Evolutionary conservation across 2,888 invertebrate genomes (phyloP).

Genomic region (Aspidiotus destructor): DNA sequence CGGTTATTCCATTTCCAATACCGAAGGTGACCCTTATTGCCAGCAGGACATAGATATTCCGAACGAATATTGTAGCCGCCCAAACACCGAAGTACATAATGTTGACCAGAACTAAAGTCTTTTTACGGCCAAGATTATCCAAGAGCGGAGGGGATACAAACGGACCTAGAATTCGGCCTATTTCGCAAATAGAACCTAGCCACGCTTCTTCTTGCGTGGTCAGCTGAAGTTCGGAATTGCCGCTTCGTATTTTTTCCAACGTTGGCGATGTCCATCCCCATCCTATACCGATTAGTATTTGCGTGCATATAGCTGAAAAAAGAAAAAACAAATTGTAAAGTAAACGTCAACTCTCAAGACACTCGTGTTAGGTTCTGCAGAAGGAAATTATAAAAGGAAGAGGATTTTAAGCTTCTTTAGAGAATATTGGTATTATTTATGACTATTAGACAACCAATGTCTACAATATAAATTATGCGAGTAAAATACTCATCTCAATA

Average conservation of each 20-base stretch:
- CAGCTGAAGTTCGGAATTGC: constrained; percentile 5
- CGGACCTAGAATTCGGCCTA: constrained; percentile 23
- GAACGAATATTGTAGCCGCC: background rate
- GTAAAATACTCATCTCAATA: too few species aligned
- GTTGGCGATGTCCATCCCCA: constrained; percentile 24
- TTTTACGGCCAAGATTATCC: constrained; percentile 16
- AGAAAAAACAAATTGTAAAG: too few species aligned
- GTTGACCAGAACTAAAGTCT: background rate
- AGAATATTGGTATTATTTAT: too few species aligned
- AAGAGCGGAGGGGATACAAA: background rate
- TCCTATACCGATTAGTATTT: constrained; percentile 12
- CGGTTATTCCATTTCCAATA: constrained; percentile 36
- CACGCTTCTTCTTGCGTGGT: constrained; percentile 14
- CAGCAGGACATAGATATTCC: constrained; percentile 31
- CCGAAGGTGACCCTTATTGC: constrained; percentile 36
- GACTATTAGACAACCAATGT: too few species aligned
- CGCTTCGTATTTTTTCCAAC: background rate
- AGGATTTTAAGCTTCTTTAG: too few species aligned
- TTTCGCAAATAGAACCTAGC: constrained; percentile 22
- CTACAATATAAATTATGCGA: too few species aligned
- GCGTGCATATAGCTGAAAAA: constrained; percentile 6
- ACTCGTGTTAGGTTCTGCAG: too few species aligned
- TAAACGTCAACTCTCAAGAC: too few species aligned
- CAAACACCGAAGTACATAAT: constrained; percentile 7
- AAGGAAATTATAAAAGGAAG: too few species aligned